A percentile compares a stretch with the other conserved stretches of the same genome.
These are phyloP conservation scores for Acanthopagrus latus DNA, from an alignment of 2,797 vertebrate genomes.

Conservation along the genomic window DNA sequence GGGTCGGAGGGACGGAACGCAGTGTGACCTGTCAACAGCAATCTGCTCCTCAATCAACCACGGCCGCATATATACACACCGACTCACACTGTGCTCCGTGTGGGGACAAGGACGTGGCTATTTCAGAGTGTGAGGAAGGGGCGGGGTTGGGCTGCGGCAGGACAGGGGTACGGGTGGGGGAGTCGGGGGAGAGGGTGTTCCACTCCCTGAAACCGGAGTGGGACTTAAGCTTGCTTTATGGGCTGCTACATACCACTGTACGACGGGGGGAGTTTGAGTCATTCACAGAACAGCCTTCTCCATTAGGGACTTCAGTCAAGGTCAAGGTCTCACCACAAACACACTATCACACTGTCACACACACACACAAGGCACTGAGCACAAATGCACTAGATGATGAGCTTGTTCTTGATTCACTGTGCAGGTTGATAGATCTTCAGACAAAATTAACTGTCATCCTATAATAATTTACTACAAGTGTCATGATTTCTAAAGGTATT, in stretches of 20 bases:
- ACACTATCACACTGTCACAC: conserved; percentile 26
- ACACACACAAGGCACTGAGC: conserved; percentile 31
- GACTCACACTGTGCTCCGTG: conserved; percentile 63
- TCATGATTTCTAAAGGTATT: neutral
- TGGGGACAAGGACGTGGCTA: conserved; percentile 87
- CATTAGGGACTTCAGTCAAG: conserved; percentile 84
- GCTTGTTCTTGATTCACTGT: neutral
- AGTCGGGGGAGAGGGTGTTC: conserved; percentile 42
- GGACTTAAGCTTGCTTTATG: conserved; percentile 86
- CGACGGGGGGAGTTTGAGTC: conserved; percentile 73
- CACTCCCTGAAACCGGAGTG: conserved; percentile 87
- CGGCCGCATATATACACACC: conserved; percentile 71
- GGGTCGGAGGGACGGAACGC: conserved; percentile 83
- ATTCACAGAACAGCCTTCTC: conserved; percentile 83
- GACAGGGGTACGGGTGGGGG: neutral
- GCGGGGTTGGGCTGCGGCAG: conserved; percentile 45
- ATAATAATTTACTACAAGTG: neutral
- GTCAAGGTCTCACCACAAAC: conserved; percentile 78
- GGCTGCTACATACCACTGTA: conserved; percentile 84
- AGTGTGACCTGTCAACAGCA: conserved; percentile 90
- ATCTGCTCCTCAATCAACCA: conserved; percentile 83
- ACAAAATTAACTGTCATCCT: neutral
- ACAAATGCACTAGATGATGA: conserved; percentile 33
- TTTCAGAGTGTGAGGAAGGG: conserved; percentile 84
- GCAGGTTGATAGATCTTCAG: neutral